Base-by-base conservation (phyloP, 2,888 invertebrate species). In the Acanthosepion lycidas region DNA sequence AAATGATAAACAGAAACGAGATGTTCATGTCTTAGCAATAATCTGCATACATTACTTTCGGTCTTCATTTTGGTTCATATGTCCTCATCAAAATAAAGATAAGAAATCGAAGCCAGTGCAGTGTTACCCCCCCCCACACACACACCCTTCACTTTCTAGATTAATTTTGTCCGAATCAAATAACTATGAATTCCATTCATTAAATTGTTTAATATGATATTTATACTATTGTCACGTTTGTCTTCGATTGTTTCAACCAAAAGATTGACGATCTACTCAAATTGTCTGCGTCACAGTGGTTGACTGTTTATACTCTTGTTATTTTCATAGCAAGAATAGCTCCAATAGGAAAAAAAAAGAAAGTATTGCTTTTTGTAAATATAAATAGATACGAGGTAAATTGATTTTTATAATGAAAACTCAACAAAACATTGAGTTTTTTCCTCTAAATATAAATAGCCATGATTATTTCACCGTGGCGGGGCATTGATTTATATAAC, bases 341-440 rank as follows among this genome's bases (percentile, higher is more conserved):
- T 6, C 0, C 0, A 59, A 23, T 59, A 78, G 8, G 18, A n/a
- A n/a, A 78, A n/a, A 78, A n/a, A 59, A 59, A 59, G 20, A 55
- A 20, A 6, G 59, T 6, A 23, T 20, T 23, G 59, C 59, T 59
- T 59, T 59, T 59, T 59, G 23, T 5, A 59, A 59, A 59, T 59
- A 59, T 59, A 78, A 78, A 28, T n/a, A 78, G 78, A 78, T 78
- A 78, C 28, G 12, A 78, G 23, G 33, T 78, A 78, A 78, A 78
- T 33, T 78, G 78, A 78, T 78, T 78, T 78, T 78, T 78, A 78
- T n/a, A 78, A 78, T 78, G n/a, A 78, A 78, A 78, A 78, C n/a
- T n/a, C n/a, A 78, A 33, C 4, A 33, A 78, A 78, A 78, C n/a
- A 78, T 78, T 28, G n/a, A n/a, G 5, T 78, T 78, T 59, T 59